Percentiles rank a stretch among this genome's conserved stretches.
Evolutionary conservation across 1,140 invertebrate species (phyloP).

Genomic region (Artemia franciscana): DNA sequence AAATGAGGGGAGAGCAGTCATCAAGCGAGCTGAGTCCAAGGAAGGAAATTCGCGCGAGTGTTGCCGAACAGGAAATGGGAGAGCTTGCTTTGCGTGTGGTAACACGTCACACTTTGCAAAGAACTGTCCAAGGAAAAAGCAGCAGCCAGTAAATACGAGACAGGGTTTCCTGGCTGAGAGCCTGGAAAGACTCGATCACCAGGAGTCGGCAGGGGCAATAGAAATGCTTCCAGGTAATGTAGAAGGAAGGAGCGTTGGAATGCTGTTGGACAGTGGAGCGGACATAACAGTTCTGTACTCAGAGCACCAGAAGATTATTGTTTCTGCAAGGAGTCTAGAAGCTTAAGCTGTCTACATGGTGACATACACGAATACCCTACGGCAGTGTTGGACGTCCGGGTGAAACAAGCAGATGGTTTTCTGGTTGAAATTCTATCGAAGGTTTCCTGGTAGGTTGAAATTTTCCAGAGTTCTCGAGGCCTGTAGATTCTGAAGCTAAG

Average conservation of each 20-base stretch:
- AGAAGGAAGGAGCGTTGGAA: not conserved
- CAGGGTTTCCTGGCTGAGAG: not conserved
- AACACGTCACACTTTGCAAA: not conserved
- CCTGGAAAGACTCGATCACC: not conserved
- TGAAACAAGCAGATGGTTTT: not conserved
- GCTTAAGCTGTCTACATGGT: not conserved
- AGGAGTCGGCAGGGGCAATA: too few relatives aligned
- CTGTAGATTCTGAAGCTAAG: not conserved
- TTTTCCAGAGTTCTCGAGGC: not conserved
- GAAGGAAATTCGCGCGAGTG: not conserved
- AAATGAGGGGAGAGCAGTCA: not conserved
- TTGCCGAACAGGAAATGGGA: not conserved
- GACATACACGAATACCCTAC: not conserved
- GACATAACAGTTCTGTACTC: not conserved
- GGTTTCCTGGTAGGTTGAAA: not conserved
- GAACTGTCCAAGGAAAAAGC: not conserved
- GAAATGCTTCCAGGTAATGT: not conserved
- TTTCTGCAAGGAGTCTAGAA: not conserved
- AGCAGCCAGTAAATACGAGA: not conserved
- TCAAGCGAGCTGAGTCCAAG: not conserved
- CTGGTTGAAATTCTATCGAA: not conserved
- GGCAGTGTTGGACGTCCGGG: not conserved
- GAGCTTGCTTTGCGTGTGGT: not conserved
- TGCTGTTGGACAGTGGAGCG: not conserved
- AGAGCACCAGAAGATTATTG: not conserved